phyloP scores from a whole-genome alignment of 2,113 vertebrate genomes.

The Phainopepla nitens region DNA sequence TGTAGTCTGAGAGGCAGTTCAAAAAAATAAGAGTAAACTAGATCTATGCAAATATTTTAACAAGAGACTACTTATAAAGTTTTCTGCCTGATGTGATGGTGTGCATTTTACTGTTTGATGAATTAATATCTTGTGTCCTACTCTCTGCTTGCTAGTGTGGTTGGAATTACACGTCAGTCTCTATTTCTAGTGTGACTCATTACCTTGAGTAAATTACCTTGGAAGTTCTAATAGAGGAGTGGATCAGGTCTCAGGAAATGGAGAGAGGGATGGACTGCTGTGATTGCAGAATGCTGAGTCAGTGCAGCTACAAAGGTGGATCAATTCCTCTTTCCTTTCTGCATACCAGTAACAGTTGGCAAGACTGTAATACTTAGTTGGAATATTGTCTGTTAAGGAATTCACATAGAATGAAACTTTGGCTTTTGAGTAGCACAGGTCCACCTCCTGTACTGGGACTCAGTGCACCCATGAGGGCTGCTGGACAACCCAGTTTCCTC shows the following conservation, averaged over 20 bases:
- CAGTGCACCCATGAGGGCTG: neutral
- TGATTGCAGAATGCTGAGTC: neutral
- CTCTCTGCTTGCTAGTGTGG: neutral
- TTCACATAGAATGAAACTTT: neutral
- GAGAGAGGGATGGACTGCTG: neutral
- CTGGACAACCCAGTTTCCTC: neutral
- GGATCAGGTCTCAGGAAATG: neutral
- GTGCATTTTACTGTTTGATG: neutral
- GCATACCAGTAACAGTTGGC: neutral
- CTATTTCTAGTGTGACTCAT: neutral
- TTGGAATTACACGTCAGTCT: neutral
- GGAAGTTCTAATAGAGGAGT: neutral
- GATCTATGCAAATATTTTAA: neutral
- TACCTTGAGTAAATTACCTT: neutral
- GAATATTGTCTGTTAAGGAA: neutral
- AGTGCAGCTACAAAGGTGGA: neutral
- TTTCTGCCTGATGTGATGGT: neutral
- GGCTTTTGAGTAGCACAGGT: neutral
- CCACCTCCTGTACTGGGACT: neutral
- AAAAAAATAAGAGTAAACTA: neutral
- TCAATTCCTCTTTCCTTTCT: neutral
- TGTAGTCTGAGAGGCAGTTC: neutral
- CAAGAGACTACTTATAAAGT: neutral
- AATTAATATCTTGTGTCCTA: neutral
- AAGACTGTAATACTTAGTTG: neutral